Evolutionary conservation across 1,140 invertebrate genomes (phyloP).

Genomic region (Macrostomum lignano): DNA sequence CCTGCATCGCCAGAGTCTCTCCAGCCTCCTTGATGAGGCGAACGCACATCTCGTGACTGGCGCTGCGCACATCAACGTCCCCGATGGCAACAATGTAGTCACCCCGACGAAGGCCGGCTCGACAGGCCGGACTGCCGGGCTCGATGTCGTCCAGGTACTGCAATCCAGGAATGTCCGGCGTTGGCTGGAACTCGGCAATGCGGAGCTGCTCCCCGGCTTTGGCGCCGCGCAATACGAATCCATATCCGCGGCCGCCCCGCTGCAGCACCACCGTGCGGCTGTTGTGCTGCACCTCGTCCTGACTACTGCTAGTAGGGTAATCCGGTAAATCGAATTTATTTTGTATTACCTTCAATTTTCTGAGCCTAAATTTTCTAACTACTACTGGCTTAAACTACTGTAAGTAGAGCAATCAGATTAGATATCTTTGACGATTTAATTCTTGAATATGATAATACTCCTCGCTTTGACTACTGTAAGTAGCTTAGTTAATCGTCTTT

Average conservation of each 20-base stretch:
- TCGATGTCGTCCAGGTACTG: conserved; percentile 96
- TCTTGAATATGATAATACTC: too few relatives aligned
- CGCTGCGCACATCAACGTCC: conserved; percentile 64
- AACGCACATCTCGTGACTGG: conserved; percentile 81
- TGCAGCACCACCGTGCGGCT: conserved; percentile 89
- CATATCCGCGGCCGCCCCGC: conserved; percentile 73
- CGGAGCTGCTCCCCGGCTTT: too few relatives aligned
- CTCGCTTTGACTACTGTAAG: too few relatives aligned
- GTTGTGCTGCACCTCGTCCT: too few relatives aligned
- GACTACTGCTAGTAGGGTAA: too few relatives aligned
- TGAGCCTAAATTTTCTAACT: too few relatives aligned
- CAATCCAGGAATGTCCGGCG: conserved; percentile 53
- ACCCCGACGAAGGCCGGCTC: conserved; percentile 65
- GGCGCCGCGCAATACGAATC: conserved; percentile 81
- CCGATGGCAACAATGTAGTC: conserved; percentile 73
- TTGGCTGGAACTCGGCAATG: conserved; percentile 33
- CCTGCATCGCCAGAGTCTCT: conserved; percentile 70
- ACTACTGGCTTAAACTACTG: too few relatives aligned
- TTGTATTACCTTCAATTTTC: too few relatives aligned
- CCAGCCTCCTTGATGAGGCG: conserved; percentile 70
- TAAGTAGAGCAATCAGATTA: too few relatives aligned
- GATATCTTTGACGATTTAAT: too few relatives aligned
- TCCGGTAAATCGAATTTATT: too few relatives aligned
- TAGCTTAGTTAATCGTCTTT: too few relatives aligned
- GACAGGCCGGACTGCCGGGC: conserved; percentile 72